Conservation (phyloP, 2,888 invertebrate species). For the Temnothorax rugatulus region DNA sequence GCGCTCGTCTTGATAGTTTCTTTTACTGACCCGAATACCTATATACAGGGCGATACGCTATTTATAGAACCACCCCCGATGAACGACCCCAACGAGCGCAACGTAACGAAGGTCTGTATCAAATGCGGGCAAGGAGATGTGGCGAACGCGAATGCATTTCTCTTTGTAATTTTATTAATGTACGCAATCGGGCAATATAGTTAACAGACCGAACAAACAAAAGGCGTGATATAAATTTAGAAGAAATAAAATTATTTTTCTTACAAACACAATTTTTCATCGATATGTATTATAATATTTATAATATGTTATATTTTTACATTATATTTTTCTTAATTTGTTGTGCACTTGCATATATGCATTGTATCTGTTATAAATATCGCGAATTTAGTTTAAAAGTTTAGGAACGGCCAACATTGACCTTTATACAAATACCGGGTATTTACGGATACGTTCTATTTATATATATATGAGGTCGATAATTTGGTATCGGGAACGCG, state of each 20-base stretch:
- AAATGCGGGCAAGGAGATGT: constrained; percentile 55
- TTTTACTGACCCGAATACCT: constrained; percentile 82
- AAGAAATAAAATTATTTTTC: not conserved
- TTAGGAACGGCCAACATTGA: constrained; percentile 50
- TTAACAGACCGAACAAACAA: not conserved
- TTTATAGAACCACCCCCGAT: constrained; percentile 82
- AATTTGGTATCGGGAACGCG: constrained; percentile 48
- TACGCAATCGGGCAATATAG: not conserved
- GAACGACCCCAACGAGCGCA: constrained; percentile 74
- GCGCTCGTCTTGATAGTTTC: constrained; percentile 74
- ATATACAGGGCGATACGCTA: constrained; percentile 77
- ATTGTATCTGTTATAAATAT: not conserved
- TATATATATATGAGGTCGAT: constrained; percentile 50
- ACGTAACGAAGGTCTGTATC: constrained; percentile 64
- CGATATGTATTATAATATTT: not conserved
- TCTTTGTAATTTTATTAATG: constrained; percentile 5
- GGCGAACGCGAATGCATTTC: not conserved
- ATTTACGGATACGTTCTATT: constrained; percentile 51
- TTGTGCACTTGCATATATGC: not conserved
- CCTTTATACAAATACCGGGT: constrained; percentile 52
- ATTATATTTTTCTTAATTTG: not conserved
- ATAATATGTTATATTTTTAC: too few species aligned
- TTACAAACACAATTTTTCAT: not conserved
- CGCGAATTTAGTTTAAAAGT: not conserved
- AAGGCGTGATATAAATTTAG: not conserved